A percentile compares a stretch with the other conserved stretches of the same genome.
phyloP scores from a whole-genome alignment of 2,113 vertebrate species.

The Gallinago undulata region DNA sequence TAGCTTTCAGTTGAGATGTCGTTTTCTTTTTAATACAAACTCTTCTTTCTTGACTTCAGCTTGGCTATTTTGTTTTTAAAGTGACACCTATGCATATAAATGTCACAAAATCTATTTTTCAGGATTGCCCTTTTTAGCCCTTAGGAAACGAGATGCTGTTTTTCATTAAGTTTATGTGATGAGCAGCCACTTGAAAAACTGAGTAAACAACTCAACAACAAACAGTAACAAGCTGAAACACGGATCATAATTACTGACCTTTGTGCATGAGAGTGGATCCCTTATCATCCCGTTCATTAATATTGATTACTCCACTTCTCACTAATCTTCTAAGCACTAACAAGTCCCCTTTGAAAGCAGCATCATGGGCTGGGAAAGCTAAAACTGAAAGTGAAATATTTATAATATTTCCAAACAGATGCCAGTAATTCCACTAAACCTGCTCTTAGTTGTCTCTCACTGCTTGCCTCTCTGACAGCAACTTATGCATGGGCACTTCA shows the following conservation, averaged over 20 bases:
- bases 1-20: not conserved
- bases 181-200: conserved; percentile 15
- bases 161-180: conserved; percentile 7
- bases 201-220: conserved; percentile 14
- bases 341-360: conserved; percentile 78
- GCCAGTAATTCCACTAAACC: not conserved
- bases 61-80: not conserved
- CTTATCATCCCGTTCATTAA: conserved; percentile 78
- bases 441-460: not conserved
- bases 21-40: not conserved
- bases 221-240: not conserved
- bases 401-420: not conserved
- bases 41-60: not conserved
- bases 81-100: not conserved
- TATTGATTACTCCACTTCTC: conserved; percentile 74
- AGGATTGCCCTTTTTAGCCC: not conserved
- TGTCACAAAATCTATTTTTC: not conserved
- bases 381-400: conserved; percentile 66
- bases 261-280: conserved; percentile 81
- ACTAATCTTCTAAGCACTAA: conserved; percentile 73
- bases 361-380: conserved; percentile 78
- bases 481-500: not conserved
- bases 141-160: not conserved
- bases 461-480: not conserved
- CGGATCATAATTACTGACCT: conserved; percentile 65